Evolutionary conservation across 2,888 invertebrate species (phyloP).

Genomic region (Drosophila helvetica): DNA sequence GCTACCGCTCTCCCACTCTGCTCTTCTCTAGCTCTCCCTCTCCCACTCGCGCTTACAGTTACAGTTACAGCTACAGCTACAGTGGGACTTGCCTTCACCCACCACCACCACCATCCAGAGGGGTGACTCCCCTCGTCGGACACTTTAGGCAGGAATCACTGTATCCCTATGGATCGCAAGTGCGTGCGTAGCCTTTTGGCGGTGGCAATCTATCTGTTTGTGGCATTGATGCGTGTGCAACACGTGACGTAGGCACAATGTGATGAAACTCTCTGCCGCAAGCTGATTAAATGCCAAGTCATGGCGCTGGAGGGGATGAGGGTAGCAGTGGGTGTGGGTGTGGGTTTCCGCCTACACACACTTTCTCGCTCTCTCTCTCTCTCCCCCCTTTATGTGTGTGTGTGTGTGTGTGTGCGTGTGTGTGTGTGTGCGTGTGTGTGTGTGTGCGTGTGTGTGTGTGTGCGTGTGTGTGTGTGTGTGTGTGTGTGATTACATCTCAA

Average conservation of each 20-base stretch:
- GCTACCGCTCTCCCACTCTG: background rate
- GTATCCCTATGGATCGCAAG: constrained; percentile 39
- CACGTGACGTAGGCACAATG: constrained; percentile 77
- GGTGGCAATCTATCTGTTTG: background rate
- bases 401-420: background rate
- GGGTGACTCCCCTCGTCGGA: background rate
- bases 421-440: background rate
- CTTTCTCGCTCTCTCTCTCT: background rate
- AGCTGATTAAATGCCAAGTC: constrained; percentile 36
- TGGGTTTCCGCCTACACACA: too few species aligned
- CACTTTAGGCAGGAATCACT: background rate
- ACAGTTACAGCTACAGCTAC: background rate
- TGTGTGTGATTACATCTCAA: background rate
- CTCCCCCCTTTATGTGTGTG: too few species aligned
- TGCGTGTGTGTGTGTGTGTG: background rate
- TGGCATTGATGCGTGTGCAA: constrained; percentile 50
- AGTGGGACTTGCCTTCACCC: background rate
- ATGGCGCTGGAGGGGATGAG: background rate
- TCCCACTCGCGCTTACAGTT: too few species aligned
- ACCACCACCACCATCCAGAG: too few species aligned
- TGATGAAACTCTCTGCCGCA: constrained; percentile 21
- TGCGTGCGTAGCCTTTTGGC: constrained; percentile 15
- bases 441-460: background rate
- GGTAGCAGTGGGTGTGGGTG: background rate
- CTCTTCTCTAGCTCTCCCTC: background rate